A percentile compares a stretch with the other conserved stretches of the same genome.
phyloP scores from a whole-genome alignment of 1,140 invertebrate genomes.

The Brachionus rubens region DNA sequence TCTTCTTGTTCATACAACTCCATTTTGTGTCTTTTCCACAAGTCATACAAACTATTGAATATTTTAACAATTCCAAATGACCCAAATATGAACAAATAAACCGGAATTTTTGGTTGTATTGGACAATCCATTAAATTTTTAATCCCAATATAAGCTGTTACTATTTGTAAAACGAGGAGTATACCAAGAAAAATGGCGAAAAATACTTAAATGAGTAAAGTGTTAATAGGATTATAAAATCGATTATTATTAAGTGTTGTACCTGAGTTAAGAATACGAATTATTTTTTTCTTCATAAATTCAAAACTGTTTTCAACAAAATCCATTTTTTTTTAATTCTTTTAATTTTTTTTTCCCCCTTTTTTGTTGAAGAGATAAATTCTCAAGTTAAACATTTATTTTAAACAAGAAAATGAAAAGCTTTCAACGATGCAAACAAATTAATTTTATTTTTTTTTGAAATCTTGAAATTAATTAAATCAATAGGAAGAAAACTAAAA shows the following conservation, averaged over 20 bases:
- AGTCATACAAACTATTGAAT: slow-evolving; percentile 66
- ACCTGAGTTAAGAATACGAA: slow-evolving; percentile 6
- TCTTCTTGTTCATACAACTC: slow-evolving; percentile 64
- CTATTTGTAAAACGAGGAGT: neutral
- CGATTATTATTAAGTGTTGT: neutral
- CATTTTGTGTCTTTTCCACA: slow-evolving; percentile 65
- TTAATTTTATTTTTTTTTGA: neutral
- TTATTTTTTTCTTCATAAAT: slow-evolving; percentile 36
- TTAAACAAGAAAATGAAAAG: too few species aligned
- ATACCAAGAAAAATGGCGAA: slow-evolving; percentile 6
- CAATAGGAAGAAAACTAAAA: too few species aligned
- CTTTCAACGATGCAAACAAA: neutral
- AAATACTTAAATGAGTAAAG: slow-evolving; percentile 14
- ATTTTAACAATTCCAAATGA: slow-evolving; percentile 54
- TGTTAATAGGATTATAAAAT: neutral
- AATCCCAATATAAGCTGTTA: slow-evolving; percentile 49
- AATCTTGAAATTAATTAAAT: too few species aligned
- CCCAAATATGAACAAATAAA: slow-evolving; percentile 56
- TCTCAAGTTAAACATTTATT: too few species aligned
- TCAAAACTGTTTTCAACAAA: slow-evolving; percentile 29
- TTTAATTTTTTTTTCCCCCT: too few species aligned
- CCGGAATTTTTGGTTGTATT: slow-evolving; percentile 52
- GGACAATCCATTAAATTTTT: slow-evolving; percentile 57
- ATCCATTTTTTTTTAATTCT: slow-evolving; percentile 44
- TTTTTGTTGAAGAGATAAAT: neutral